Evolutionary conservation across 2,113 vertebrate species (phyloP).

Genomic region (Mobula birostris): DNA sequence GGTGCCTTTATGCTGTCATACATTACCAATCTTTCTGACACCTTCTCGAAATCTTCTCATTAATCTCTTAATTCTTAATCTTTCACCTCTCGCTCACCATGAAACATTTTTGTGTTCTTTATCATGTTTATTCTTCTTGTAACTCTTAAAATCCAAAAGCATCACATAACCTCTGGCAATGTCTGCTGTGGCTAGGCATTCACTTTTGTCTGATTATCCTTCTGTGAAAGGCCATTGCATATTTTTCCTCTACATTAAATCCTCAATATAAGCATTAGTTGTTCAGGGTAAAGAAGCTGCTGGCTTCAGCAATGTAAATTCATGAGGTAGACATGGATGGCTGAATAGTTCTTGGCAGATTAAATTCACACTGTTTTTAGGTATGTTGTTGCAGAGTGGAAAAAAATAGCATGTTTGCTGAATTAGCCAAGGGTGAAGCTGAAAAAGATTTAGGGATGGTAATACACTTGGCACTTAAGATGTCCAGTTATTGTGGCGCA

Average conservation of each 20-base stretch:
- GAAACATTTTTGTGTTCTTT: neutral
- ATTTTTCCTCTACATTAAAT: neutral
- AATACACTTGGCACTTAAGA: slow-evolving; percentile 3
- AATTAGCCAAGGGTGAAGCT: slow-evolving; percentile 8
- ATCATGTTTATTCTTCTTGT: neutral
- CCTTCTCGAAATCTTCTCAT: neutral
- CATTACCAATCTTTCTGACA: neutral
- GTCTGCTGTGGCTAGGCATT: neutral
- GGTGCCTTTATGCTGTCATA: neutral
- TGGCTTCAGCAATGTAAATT: neutral
- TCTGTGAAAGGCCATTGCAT: neutral
- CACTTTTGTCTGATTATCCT: neutral
- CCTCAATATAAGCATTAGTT: neutral
- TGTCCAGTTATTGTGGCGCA: neutral
- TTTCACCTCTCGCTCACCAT: neutral
- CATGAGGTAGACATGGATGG: neutral
- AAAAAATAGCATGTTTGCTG: neutral
- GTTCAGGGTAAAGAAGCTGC: neutral
- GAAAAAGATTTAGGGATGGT: neutral
- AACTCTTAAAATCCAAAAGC: neutral
- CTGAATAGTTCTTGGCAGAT: neutral
- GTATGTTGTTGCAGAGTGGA: neutral
- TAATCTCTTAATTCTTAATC: too few species aligned
- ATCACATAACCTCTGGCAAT: neutral
- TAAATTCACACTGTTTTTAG: neutral